Conservation (phyloP, 2,797 vertebrate genomes). For the Sandelia bainsii region DNA sequence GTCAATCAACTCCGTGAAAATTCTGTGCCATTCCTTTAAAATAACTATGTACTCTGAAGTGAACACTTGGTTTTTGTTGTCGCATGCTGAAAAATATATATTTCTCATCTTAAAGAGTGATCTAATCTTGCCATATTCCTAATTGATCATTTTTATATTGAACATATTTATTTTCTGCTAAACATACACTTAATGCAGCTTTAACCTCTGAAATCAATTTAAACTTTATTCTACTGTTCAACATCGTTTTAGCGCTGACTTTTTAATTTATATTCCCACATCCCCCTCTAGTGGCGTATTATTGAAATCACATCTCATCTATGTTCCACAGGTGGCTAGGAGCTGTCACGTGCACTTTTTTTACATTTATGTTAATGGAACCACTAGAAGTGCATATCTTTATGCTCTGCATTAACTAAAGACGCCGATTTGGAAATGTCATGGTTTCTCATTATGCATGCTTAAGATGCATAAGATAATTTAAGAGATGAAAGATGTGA, state of each 20-base stretch:
- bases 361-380: neutral
- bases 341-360: neutral
- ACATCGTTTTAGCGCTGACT: neutral
- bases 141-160: neutral
- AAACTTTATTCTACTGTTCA: neutral
- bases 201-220: neutral
- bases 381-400: neutral
- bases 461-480: neutral
- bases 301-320: conserved; percentile 47
- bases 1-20: neutral
- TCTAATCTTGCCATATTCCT: neutral
- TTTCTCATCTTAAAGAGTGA: neutral
- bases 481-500: neutral
- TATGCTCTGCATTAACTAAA: neutral
- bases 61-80: neutral
- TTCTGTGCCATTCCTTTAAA: neutral
- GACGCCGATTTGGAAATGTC: neutral
- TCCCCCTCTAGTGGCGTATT: conserved; percentile 67
- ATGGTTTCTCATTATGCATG: neutral
- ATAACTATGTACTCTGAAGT: no score
- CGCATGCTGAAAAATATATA: neutral
- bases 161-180: neutral
- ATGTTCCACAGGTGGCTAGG: conserved; percentile 44
- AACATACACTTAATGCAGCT: neutral
- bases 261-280: conserved; percentile 19